Base-by-base conservation (phyloP, 2,113 vertebrate genomes). In the Phycodurus eques region DNA sequence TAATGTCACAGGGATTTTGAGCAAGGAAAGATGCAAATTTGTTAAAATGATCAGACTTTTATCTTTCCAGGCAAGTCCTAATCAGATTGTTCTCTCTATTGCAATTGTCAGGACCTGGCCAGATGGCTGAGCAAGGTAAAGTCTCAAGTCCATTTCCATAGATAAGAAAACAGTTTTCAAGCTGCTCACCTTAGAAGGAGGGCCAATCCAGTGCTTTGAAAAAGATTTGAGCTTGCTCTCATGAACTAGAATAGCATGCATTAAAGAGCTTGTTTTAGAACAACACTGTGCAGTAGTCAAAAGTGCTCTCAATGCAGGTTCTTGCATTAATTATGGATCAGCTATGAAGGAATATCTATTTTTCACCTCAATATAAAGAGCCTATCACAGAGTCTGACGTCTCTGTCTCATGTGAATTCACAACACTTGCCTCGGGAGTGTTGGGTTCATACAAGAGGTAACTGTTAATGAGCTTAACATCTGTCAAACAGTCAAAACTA, bases 311-410 rank as follows among this genome's bases (percentile, higher is more conserved):
- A 74, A 84, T 82, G 76, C 71, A 67, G 72, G 80, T 47, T 68
- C 2, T 6, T 14, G 0, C 63, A 87, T 90, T 69, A 84, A 91
- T 90, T 80, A 91, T 90, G 72, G 63, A 91, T 83, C 65, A 39
- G 31, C 51, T 61, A 42, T 59, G 62, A 74, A 81, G 83, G 84
- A 67, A 62, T 65, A 85, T 87, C 76, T n/a, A 75, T 83, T 81
- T 77, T 72, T 67, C 70, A 66, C 8, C 31, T 27, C 54, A 77
- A 79, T 78, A 85, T 71, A 84, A 83, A 83, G 42, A 77, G 69
- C 22, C 44, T 68, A 49, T 62, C 11, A n/a, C 19, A 31, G 27
- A 59, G 51, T 49, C 73, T 8, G 61, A 66, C 63, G 35, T 70
- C 62, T 65, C 62, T 65, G 73, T 44, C 59, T 63, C 62, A 77